Conservation (phyloP, 2,888 invertebrate genomes). For the Empis stercorea region DNA sequence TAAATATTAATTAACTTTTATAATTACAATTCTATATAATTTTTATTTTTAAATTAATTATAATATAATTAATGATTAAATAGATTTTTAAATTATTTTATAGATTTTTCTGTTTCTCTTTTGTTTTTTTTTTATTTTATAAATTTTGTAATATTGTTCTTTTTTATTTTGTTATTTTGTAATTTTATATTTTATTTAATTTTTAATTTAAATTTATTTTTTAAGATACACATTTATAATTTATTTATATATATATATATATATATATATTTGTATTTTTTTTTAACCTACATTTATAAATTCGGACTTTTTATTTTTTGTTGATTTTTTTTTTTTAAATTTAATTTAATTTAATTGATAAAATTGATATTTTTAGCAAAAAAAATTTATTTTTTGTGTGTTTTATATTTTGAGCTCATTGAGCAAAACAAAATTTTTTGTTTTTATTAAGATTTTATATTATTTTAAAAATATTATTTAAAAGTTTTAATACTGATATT, state of each 20-base stretch:
- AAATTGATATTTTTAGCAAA: slow-evolving; percentile 12
- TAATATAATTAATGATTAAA: background rate
- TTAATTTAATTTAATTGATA: slow-evolving; percentile 8
- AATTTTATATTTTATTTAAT: slow-evolving; percentile 5
- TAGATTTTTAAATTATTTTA: background rate
- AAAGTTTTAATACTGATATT: slow-evolving; percentile 3
- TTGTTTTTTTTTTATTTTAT: slow-evolving; percentile 1
- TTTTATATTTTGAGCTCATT: slow-evolving; percentile 7
- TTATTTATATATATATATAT: slow-evolving; percentile 13
- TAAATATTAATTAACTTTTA: background rate
- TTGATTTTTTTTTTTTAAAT: slow-evolving; percentile 7
- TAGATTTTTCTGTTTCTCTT: background rate
- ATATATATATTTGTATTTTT: slow-evolving; percentile 8
- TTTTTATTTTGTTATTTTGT: background rate
- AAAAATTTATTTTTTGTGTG: too few relatives aligned
- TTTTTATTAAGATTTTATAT: background rate
- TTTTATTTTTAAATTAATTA: slow-evolving; percentile 1
- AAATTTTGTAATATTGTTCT: slow-evolving; percentile 3
- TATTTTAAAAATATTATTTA: background rate
- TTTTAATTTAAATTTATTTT: slow-evolving; percentile 7
- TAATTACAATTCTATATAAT: background rate
- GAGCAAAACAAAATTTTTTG: background rate
- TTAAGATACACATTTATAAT: slow-evolving; percentile 12
- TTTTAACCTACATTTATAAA: slow-evolving; percentile 20
- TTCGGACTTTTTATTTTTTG: slow-evolving; percentile 19